Conservation (phyloP, 2,888 invertebrate genomes). For the Hypena proboscidalis region DNA sequence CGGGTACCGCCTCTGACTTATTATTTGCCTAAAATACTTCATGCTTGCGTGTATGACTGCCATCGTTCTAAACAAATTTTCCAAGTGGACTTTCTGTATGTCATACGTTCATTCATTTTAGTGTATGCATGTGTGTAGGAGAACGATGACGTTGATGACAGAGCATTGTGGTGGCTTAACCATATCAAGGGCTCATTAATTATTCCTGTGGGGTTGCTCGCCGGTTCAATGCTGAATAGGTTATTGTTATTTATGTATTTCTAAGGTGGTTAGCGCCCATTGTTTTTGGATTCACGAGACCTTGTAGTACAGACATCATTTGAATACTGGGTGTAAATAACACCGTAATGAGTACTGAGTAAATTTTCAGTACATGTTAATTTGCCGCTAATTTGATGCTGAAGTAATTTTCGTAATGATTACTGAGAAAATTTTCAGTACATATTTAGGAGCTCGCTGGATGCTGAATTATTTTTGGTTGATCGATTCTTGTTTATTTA, state of each 20-base stretch:
- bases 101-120: constrained; percentile 21
- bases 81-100: constrained; percentile 18
- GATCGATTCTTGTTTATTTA: no score
- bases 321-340: not conserved
- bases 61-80: no score
- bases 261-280: constrained; percentile 23
- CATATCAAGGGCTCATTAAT: constrained; percentile 76
- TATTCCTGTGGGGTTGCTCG: constrained; percentile 62
- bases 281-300: constrained; percentile 20
- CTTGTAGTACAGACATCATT: not conserved
- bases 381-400: no score
- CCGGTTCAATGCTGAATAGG: constrained; percentile 60
- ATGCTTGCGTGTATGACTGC: no score
- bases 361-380: no score
- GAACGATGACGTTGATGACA: constrained; percentile 66
- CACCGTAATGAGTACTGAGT: no score
- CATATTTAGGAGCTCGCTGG: no score
- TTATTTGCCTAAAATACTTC: no score
- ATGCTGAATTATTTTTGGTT: no score
- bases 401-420: no score
- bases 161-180: constrained; percentile 74
- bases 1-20: no score
- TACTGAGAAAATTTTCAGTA: no score
- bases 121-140: constrained; percentile 11
- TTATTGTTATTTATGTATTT: constrained; percentile 46